A percentile compares a stretch with the other conserved stretches of the same genome.
Evolutionary conservation across 2,113 vertebrate genomes (phyloP).

Genomic region (Osmerus eperlanus): DNA sequence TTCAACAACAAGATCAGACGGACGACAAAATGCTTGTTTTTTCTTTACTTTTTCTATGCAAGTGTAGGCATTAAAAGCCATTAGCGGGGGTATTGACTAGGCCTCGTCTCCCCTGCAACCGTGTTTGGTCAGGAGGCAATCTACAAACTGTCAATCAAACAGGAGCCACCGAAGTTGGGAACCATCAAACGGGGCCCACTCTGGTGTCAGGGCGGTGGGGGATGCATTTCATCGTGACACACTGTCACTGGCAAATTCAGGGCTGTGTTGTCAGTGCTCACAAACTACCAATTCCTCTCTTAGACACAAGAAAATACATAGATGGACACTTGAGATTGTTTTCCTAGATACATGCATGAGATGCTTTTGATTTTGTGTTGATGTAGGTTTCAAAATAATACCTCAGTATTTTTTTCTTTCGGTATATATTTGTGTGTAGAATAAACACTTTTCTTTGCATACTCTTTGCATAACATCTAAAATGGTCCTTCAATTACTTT

Average conservation of each 20-base stretch:
- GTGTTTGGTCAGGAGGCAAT: constrained; percentile 72
- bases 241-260: constrained; percentile 65
- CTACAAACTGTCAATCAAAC: constrained; percentile 70
- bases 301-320: constrained; percentile 23
- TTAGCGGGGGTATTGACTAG: constrained; percentile 55
- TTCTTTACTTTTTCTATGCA: constrained; percentile 39
- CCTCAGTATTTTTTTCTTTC: background rate
- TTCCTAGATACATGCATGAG: background rate
- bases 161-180: constrained; percentile 66
- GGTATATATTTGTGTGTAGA: background rate
- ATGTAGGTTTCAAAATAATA: background rate
- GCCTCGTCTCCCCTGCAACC: constrained; percentile 55
- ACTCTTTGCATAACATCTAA: too few species aligned
- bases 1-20: background rate
- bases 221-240: constrained; percentile 70
- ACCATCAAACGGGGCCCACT: constrained; percentile 63
- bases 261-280: constrained; percentile 55
- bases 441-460: too few species aligned
- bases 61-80: constrained; percentile 57
- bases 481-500: background rate
- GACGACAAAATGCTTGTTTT: background rate
- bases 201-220: constrained; percentile 67
- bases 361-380: background rate
- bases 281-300: constrained; percentile 19
- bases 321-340: constrained; percentile 7